These are phyloP conservation scores for Hemicrepidius hirtus DNA, from an alignment of 2,888 invertebrate species.

Conservation along the genomic window DNA sequence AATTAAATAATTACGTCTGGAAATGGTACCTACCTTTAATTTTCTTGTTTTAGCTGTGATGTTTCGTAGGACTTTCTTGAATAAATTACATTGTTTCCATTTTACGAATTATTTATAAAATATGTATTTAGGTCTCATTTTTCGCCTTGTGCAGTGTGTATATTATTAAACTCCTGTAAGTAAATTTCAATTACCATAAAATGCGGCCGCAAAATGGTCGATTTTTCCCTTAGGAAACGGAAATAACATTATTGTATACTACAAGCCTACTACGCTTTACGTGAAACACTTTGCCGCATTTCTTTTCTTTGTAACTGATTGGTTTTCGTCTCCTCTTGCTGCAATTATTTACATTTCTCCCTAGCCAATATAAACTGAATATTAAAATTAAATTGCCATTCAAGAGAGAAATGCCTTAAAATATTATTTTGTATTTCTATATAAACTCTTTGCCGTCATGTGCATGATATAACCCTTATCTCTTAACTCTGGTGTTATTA, in stretches of 20 bases:
- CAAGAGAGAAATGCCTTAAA: slow-evolving; percentile 6
- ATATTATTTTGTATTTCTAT: slow-evolving; percentile 9
- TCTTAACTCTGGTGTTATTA: slow-evolving; percentile 5
- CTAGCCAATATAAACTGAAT: neutral
- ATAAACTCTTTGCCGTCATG: neutral
- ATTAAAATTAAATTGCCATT: slow-evolving; percentile 14
- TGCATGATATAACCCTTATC: neutral
- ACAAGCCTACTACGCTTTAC: neutral
- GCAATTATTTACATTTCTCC: slow-evolving; percentile 8
- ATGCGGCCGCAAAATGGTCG: neutral
- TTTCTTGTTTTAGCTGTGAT: neutral
- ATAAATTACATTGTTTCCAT: neutral
- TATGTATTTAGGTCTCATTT: slow-evolving; percentile 20
- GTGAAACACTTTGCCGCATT: too few relatives aligned
- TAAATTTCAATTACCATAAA: slow-evolving; percentile 3
- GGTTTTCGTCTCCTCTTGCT: slow-evolving; percentile 1
- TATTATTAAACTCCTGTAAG: neutral
- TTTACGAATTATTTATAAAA: slow-evolving; percentile 20
- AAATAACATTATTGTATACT: neutral
- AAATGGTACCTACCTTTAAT: neutral
- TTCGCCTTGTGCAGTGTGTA: neutral
- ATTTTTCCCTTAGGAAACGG: slow-evolving; percentile 1
- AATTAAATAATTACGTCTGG: slow-evolving; percentile 15
- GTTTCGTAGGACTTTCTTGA: too few relatives aligned
- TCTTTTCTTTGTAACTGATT: neutral